Base-by-base conservation (phyloP, 2,113 vertebrate genomes). In the Brachypteracias leptosomus region DNA sequence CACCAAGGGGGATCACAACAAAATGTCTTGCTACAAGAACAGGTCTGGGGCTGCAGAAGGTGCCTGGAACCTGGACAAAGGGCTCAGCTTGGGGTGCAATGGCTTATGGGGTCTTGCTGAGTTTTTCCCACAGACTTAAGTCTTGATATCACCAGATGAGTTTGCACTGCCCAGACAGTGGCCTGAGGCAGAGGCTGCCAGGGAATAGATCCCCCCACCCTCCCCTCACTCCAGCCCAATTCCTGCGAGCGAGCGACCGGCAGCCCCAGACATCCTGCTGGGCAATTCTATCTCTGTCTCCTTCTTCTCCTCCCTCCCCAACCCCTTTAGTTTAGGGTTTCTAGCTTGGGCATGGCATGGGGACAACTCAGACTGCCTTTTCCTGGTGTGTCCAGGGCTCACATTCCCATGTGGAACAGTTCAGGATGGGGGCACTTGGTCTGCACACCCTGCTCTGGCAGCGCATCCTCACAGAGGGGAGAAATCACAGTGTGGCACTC, bases 181-280 rank as follows among this genome's bases (percentile, higher is more conserved):
- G 21, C 40, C 46, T 80, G 49, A 38, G 25, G 31, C 35, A 80
- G 55, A 75, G 16, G 22, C 20, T 54, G 26, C 12, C n/a, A 42
- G 36, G 61, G 25, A 26, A 19, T 8, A 35, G 18, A 28, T 49
- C 4, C 9, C n/a, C 22, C 6, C 14, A 46, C 16, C n/a, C 18
- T 58, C 24, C 29, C 7, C 63, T 1, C 0, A 0, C 25, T 77
- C 44, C 44, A 52, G 25, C n/a, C 29, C 38, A 36, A 66, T 28
- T 9, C 36, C 58, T 58, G 51, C 1, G 1, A 65, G 51, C 1
- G 1, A 65, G 36, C 0, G 0, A 58, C 26, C 36, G 44, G 20
- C 16, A 71, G 42, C 36, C 44, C 33, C 51, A 52, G 13, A 11
- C 7, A 51, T 24, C 25, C 38, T 49, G 9, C 29, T 10, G 36